These are phyloP conservation scores for Channa argus DNA, from an alignment of 2,113 vertebrate genomes.

Conservation along the genomic window DNA sequence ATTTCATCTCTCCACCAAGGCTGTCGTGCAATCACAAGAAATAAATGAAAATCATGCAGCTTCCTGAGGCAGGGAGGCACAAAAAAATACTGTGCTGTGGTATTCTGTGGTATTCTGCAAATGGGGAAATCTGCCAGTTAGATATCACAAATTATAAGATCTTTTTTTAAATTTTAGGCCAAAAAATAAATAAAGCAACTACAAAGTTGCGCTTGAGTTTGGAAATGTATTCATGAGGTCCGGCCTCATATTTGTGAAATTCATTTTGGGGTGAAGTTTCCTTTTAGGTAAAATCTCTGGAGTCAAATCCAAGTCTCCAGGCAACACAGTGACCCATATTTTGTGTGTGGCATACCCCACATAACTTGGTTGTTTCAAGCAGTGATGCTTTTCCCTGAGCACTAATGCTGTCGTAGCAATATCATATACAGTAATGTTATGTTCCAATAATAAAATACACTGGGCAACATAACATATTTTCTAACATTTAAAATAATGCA, in stretches of 20 bases:
- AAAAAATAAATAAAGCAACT: neutral
- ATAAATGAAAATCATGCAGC: slow-evolving; percentile 66
- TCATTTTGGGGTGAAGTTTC: slow-evolving; percentile 12
- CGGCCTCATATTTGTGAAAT: slow-evolving; percentile 10
- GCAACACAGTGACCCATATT: slow-evolving; percentile 54
- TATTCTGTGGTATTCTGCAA: slow-evolving; percentile 7
- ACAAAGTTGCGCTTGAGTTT: neutral
- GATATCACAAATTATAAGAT: slow-evolving; percentile 13
- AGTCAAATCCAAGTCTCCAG: slow-evolving; percentile 45
- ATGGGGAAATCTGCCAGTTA: neutral
- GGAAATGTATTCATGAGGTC: slow-evolving; percentile 16
- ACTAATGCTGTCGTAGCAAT: neutral
- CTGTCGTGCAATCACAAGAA: slow-evolving; percentile 69
- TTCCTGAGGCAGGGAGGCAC: slow-evolving; percentile 35
- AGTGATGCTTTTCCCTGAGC: neutral
- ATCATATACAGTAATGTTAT: too few species aligned
- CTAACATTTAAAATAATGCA: neutral
- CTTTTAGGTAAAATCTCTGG: slow-evolving; percentile 31
- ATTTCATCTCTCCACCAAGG: slow-evolving; percentile 60
- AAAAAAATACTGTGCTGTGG: slow-evolving; percentile 35
- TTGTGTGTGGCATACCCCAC: slow-evolving; percentile 22
- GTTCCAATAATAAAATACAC: neutral
- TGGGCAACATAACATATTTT: neutral
- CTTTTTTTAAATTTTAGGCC: neutral
- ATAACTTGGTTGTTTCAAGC: slow-evolving; percentile 25